Conservation (phyloP, 2,113 vertebrate species). For the Centropus unirufus region DNA sequence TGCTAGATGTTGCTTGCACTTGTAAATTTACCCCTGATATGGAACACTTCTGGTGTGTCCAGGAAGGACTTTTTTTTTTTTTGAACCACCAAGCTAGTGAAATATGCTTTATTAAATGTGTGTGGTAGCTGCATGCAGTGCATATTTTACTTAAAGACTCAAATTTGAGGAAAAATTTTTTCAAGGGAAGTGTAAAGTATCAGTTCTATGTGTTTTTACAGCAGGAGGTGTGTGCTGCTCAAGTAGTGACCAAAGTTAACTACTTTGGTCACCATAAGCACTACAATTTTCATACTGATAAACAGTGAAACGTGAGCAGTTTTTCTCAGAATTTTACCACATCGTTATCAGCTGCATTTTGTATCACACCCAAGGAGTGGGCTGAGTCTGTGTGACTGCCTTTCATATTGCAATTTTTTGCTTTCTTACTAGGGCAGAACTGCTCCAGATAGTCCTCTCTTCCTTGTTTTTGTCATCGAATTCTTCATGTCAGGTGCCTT, state of each 20-base stretch:
- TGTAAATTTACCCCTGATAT: neutral
- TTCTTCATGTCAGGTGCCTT: neutral
- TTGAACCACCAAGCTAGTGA: neutral
- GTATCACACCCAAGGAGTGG: neutral
- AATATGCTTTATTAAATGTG: neutral
- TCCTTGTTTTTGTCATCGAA: neutral
- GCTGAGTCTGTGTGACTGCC: neutral
- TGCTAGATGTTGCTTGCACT: neutral
- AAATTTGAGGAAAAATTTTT: neutral
- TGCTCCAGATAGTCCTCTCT: neutral
- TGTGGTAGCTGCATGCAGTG: neutral
- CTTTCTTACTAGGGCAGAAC: neutral
- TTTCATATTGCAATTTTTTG: neutral
- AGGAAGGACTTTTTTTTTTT: neutral
- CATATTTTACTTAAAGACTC: neutral
- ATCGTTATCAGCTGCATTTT: neutral
- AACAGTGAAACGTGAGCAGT: neutral
- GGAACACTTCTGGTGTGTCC: neutral
- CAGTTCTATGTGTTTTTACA: neutral
- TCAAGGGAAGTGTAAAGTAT: neutral
- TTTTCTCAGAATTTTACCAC: neutral
- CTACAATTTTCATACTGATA: neutral
- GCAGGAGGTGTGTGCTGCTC: neutral
- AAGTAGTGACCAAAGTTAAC: neutral
- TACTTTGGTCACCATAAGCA: neutral